These are phyloP conservation scores for Tetranychus truncatus DNA, from an alignment of 2,888 invertebrate genomes.

Conservation along the genomic window DNA sequence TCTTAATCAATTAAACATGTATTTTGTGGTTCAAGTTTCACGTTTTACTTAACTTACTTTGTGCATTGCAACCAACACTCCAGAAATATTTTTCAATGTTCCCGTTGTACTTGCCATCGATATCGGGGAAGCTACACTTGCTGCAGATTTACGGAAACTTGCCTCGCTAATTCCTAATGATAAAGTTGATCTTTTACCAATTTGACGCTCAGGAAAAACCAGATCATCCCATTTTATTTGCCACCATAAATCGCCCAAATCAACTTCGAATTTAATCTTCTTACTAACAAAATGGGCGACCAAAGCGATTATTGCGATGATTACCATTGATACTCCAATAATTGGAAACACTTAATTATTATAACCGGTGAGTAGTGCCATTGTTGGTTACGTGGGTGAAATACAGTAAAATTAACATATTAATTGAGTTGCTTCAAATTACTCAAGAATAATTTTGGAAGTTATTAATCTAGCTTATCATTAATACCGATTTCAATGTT, in stretches of 20 bases:
- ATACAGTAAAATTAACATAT: too few species aligned
- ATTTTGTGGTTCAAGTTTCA: neutral
- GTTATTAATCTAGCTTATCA: too few species aligned
- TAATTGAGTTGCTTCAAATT: too few species aligned
- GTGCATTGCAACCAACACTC: constrained; percentile 21
- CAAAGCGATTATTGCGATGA: constrained; percentile 2
- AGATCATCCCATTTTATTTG: constrained; percentile 26
- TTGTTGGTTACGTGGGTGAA: neutral
- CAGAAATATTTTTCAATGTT: constrained; percentile 11
- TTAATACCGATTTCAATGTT: too few species aligned
- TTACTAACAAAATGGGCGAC: constrained; percentile 20
- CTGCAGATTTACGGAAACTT: constrained; percentile 16
- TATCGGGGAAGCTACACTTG: constrained; percentile 14
- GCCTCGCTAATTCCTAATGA: constrained; percentile 16
- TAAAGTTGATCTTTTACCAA: constrained; percentile 17
- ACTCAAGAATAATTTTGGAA: too few species aligned
- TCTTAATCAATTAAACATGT: constrained; percentile 2
- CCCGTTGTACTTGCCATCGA: constrained; percentile 14
- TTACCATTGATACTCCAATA: neutral
- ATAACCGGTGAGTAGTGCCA: neutral
- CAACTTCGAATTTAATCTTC: constrained; percentile 24
- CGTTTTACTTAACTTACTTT: constrained; percentile 16
- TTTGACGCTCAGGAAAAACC: constrained; percentile 20
- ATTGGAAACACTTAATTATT: neutral
- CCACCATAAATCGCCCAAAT: constrained; percentile 27